Conservation (phyloP, 2,113 vertebrate species). For the Scophthalmus maximus region DNA sequence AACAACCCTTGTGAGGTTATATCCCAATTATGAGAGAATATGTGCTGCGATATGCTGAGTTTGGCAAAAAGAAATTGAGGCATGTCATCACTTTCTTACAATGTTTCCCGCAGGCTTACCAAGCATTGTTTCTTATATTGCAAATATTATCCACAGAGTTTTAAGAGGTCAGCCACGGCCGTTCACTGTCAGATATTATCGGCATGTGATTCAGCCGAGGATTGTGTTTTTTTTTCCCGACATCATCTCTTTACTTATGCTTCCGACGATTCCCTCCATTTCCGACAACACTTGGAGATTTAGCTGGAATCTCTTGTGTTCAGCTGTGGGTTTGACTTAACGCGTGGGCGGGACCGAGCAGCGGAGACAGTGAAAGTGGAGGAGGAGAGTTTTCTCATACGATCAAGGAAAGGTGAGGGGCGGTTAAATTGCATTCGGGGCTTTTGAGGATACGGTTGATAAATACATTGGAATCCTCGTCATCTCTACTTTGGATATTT, state of each 20-base stretch:
- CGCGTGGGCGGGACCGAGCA: constrained; percentile 36
- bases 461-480: constrained; percentile 10
- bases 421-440: constrained; percentile 27
- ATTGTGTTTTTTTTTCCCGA: neutral
- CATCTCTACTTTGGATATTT: neutral
- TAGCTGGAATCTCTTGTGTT: too few relatives aligned
- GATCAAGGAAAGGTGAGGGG: constrained; percentile 35
- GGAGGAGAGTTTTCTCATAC: constrained; percentile 33
- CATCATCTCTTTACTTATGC: neutral
- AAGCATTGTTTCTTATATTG: neutral
- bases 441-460: constrained; percentile 3
- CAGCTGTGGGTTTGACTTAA: constrained; percentile 24
- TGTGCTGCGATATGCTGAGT: constrained; percentile 34
- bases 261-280: neutral
- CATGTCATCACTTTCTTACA: constrained; percentile 42
- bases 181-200: neutral
- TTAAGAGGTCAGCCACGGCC: too few relatives aligned
- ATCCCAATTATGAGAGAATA: constrained; percentile 31
- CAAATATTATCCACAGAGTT: neutral
- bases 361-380: constrained; percentile 10
- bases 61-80: constrained; percentile 9
- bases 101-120: constrained; percentile 20
- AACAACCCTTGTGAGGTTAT: constrained; percentile 22
- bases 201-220: neutral
- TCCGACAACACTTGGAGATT: neutral